Evolutionary conservation across 2,888 invertebrate genomes (phyloP).

Genomic region (Xestia rhomboidea): DNA sequence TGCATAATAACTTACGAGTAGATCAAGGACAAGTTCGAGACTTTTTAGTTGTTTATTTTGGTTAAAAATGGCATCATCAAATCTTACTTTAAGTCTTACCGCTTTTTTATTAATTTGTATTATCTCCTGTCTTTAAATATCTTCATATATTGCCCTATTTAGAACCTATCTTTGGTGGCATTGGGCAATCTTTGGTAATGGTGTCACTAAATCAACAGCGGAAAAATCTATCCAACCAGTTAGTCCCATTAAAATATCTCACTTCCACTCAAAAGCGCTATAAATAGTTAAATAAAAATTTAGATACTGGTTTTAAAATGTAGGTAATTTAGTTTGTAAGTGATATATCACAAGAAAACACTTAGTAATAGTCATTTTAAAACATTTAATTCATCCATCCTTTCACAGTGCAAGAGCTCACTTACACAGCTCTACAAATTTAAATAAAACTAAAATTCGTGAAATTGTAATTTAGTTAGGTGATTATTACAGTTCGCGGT

Average conservation of each 20-base stretch:
- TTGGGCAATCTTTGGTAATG: conserved; percentile 42
- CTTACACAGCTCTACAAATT: conserved; percentile 29
- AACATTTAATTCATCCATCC: conserved; percentile 44
- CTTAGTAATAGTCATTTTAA: conserved; percentile 26
- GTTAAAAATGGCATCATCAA: background rate
- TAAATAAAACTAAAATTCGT: conserved; percentile 40
- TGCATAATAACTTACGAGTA: conserved; percentile 1
- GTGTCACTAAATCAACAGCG: conserved; percentile 51
- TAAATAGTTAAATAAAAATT: conserved; percentile 34
- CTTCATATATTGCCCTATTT: background rate
- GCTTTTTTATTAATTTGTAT: background rate
- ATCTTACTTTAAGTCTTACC: background rate
- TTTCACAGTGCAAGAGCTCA: conserved; percentile 47
- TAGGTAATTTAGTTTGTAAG: conserved; percentile 15
- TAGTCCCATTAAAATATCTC: conserved; percentile 51
- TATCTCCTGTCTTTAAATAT: background rate
- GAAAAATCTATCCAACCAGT: conserved; percentile 28
- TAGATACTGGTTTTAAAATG: conserved; percentile 15
- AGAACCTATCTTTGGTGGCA: background rate
- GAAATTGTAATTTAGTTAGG: conserved; percentile 55
- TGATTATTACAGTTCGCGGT: conserved; percentile 52
- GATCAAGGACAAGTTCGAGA: conserved; percentile 39
- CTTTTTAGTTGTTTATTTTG: background rate
- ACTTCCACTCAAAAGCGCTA: conserved; percentile 30
- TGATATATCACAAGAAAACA: conserved; percentile 33